A percentile compares a stretch with the other conserved stretches of the same genome.
Evolutionary conservation across 2,113 vertebrate genomes (phyloP).

Genomic region (Scophthalmus maximus): DNA sequence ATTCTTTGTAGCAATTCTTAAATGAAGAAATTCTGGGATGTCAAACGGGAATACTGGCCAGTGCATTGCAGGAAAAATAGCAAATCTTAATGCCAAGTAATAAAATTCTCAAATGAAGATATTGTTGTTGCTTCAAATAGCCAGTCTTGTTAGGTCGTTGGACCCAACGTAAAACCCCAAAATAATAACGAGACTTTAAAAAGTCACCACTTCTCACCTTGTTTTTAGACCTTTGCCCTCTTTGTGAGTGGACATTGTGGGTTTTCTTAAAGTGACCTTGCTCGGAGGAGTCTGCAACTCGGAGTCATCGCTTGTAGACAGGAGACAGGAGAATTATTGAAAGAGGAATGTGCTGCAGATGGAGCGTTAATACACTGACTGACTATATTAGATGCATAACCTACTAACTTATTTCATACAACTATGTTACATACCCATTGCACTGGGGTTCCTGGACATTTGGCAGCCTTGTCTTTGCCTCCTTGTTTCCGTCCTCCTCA

Average conservation of each 20-base stretch:
- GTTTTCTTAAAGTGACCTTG: slow-evolving; percentile 37
- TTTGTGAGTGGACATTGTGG: slow-evolving; percentile 7
- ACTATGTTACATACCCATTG: slow-evolving; percentile 2
- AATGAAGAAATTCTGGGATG: too few species aligned
- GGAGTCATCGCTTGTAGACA: slow-evolving; percentile 10
- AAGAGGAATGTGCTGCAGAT: not conserved
- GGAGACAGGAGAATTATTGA: not conserved
- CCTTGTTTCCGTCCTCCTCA: slow-evolving; percentile 49
- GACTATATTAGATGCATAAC: too few species aligned
- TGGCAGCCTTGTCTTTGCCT: not conserved
- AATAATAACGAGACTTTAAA: not conserved
- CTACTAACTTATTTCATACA: slow-evolving; percentile 36
- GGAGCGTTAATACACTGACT: too few species aligned
- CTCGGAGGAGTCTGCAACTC: slow-evolving; percentile 51
- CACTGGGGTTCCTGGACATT: slow-evolving; percentile 17
- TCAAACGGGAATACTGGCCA: too few species aligned
- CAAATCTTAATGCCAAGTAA: too few species aligned
- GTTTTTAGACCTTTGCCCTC: not conserved
- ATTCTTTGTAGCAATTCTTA: too few species aligned
- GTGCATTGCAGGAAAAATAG: too few species aligned
- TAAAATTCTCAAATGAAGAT: too few species aligned
- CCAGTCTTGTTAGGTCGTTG: too few species aligned
- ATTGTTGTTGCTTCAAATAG: too few species aligned
- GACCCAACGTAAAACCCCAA: too few species aligned
- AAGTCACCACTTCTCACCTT: slow-evolving; percentile 14